Evolutionary conservation across 2,797 vertebrate species (phyloP), one percentile per base, ranked within the genome.

Genomic region (Tarsius wallacei): DNA sequence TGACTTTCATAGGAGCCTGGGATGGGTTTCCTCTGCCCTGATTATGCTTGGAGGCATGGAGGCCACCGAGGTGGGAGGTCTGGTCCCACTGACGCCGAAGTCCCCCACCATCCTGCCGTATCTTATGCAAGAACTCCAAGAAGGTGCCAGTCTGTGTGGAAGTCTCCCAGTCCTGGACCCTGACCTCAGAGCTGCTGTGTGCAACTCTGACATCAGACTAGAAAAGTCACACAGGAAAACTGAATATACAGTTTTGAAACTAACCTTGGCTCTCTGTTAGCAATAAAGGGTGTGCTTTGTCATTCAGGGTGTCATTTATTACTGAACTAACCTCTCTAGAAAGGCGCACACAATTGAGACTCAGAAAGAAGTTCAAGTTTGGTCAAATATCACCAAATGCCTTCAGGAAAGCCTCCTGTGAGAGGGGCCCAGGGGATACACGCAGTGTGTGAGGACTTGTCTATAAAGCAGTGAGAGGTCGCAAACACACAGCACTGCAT

Each of bases 361-460:
- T 24, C 31, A 0, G 5, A 76, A n/a, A 21, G 42, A 7, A n/a
- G 19, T 10, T 57, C 7, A 14, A 13, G 47, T 49, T n/a, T 6
- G 8, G 2, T 3, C 4, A 16, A 19, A 8, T 2, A 19, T 2
- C 22, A 0, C 10, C 47, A 4, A 3, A 17, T 0, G 0, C 11
- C 57, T 33, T 19, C 28, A 4, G 57, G 7, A 2, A 3, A 19
- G 16, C 24, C 42, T 15, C 1, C 13, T 51, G 4, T 17, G 1
- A 21, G 24, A 1, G 4, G 17, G 9, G 19, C 71, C 14, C 0
- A 2, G 0, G 2, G 15, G 12, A 11, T 1, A 1, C 3, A 13
- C 17, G 57, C 3, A 7, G 19, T 33, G 21, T 3, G 9, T 2
- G 8, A 68, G 14, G 5, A 0, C 31, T 10, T 7, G 7, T 51